Conservation (phyloP, 2,113 vertebrate species). For the Oncorhynchus nerka region DNA sequence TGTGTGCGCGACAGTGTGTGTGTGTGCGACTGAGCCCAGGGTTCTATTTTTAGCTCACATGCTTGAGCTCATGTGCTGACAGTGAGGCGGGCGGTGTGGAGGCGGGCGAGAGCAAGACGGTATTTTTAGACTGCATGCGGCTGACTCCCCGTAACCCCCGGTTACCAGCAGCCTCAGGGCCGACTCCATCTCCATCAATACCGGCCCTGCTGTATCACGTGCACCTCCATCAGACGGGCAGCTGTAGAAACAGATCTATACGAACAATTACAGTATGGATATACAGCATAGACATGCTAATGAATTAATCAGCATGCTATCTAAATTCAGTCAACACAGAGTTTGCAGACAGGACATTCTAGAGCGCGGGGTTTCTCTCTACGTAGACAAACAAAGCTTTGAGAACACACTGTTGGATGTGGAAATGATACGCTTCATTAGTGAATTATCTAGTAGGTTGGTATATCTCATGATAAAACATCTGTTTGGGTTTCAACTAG, state of each 20-base stretch:
- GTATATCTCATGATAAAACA: too few species aligned
- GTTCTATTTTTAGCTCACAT: constrained; percentile 41
- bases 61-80: constrained; percentile 10
- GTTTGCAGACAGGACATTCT: background rate
- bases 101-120: constrained; percentile 10
- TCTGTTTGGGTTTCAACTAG: too few species aligned
- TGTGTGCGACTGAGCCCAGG: background rate
- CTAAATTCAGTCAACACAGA: background rate
- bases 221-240: background rate
- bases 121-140: constrained; percentile 30
- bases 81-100: constrained; percentile 8
- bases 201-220: too few species aligned
- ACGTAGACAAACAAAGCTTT: too few species aligned
- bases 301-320: background rate
- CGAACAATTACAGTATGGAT: background rate
- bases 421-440: too few species aligned
- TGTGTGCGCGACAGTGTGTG: background rate
- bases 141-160: constrained; percentile 6
- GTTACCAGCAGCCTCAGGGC: background rate
- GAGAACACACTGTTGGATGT: too few species aligned
- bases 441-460: too few species aligned
- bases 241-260: background rate
- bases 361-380: too few species aligned
- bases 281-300: background rate
- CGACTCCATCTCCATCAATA: background rate